These are phyloP conservation scores for Sander vitreus DNA, from an alignment of 2,113 vertebrate genomes.

Conservation along the genomic window DNA sequence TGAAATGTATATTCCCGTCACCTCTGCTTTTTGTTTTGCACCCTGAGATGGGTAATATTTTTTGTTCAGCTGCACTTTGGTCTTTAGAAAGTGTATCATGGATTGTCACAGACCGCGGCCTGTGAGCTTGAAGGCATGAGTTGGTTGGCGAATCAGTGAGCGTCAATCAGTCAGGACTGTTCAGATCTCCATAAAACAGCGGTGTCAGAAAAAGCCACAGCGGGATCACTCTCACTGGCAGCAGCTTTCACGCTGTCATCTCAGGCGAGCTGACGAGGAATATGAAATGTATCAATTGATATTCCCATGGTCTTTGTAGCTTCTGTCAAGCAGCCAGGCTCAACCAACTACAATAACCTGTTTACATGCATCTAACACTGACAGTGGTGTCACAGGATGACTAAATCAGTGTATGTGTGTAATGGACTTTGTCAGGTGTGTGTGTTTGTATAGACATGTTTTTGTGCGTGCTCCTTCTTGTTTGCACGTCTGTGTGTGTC, in stretches of 20 bases:
- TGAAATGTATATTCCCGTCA: slow-evolving; percentile 86
- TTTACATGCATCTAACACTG: slow-evolving; percentile 70
- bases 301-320: slow-evolving; percentile 74
- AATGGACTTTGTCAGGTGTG: slow-evolving; percentile 70
- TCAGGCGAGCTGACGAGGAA: slow-evolving; percentile 60
- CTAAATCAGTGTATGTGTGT: slow-evolving; percentile 73
- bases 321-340: slow-evolving; percentile 66
- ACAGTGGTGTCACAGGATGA: slow-evolving; percentile 71
- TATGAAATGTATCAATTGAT: slow-evolving; percentile 75
- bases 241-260: slow-evolving; percentile 73
- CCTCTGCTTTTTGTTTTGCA: slow-evolving; percentile 13
- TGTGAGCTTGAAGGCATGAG: slow-evolving; percentile 9
- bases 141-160: slow-evolving; percentile 29
- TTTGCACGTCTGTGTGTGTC: slow-evolving; percentile 36
- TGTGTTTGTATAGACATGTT: slow-evolving; percentile 59
- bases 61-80: slow-evolving; percentile 10
- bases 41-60: slow-evolving; percentile 1
- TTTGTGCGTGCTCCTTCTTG: slow-evolving; percentile 34
- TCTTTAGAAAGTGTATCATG: slow-evolving; percentile 32
- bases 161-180: slow-evolving; percentile 48
- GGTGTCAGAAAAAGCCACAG: slow-evolving; percentile 59
- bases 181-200: slow-evolving; percentile 66
- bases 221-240: slow-evolving; percentile 64
- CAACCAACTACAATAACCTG: slow-evolving; percentile 71
- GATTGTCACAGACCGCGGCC: slow-evolving; percentile 40